Evolutionary conservation across 1,140 invertebrate genomes (phyloP).

Genomic region (Cyphomyrmex costatus): DNA sequence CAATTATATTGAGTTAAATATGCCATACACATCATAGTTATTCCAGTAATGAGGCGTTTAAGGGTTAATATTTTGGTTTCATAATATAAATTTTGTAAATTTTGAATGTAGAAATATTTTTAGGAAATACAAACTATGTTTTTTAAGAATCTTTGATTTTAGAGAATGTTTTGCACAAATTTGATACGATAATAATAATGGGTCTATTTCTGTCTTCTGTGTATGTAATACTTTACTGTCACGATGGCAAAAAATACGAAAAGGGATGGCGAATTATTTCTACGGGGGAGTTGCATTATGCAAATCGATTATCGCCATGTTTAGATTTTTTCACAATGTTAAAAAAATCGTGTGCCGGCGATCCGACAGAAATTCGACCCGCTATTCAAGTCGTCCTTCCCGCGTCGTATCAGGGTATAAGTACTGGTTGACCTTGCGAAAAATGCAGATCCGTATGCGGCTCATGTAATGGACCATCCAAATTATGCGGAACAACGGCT

Average conservation of each 20-base stretch:
- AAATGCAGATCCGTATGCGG: constrained; percentile 25
- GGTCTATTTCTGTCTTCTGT: too few species aligned
- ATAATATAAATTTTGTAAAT: not conserved
- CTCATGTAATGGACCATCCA: constrained; percentile 25
- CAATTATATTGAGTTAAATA: too few species aligned
- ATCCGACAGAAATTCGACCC: constrained; percentile 44
- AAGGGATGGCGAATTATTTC: not conserved
- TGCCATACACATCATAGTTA: too few species aligned
- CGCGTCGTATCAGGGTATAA: constrained; percentile 8
- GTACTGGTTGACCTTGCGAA: constrained; percentile 51
- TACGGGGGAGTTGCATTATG: constrained; percentile 29
- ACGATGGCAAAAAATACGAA: not conserved
- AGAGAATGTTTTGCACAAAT: not conserved
- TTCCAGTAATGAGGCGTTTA: too few species aligned
- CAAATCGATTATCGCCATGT: constrained; percentile 38
- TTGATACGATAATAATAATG: not conserved
- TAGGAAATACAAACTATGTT: not conserved
- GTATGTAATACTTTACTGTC: constrained; percentile 7
- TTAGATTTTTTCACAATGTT: constrained; percentile 12
- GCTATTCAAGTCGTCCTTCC: not conserved
- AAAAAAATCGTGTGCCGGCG: constrained; percentile 11
- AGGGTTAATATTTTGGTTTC: not conserved
- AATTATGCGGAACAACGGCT: constrained; percentile 51
- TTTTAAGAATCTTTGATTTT: not conserved
- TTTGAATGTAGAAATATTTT: not conserved